Evolutionary conservation across 2,797 vertebrate genomes (phyloP).

Genomic region (Mallotus villosus): DNA sequence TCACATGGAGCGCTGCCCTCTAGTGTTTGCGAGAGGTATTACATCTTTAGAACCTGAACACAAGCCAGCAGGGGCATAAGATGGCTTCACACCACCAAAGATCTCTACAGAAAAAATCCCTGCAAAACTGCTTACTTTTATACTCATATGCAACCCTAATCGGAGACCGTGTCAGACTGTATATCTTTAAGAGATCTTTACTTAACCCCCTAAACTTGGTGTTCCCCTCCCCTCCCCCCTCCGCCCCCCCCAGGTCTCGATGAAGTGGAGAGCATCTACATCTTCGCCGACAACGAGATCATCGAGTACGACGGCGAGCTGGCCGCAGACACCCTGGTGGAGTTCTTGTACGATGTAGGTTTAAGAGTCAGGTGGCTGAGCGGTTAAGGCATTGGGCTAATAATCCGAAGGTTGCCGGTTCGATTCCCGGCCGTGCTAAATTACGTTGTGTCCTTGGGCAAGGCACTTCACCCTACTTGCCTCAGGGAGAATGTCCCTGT

Average conservation of each 20-base stretch:
- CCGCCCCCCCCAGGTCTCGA: slow-evolving; percentile 76
- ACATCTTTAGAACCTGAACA: not conserved
- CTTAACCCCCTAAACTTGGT: not conserved
- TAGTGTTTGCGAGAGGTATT: slow-evolving; percentile 35
- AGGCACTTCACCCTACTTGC: no score
- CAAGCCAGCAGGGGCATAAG: no score
- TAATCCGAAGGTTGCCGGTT: no score
- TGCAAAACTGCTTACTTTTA: no score
- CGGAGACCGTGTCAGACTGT: no score
- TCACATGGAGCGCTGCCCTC: slow-evolving; percentile 41
- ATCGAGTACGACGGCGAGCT: slow-evolving; percentile 91
- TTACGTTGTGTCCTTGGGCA: no score
- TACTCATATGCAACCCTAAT: no score
- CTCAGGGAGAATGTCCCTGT: no score
- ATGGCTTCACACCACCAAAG: not conserved
- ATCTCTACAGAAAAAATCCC: no score
- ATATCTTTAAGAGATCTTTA: not conserved
- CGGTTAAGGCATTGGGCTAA: no score
- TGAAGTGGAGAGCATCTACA: slow-evolving; percentile 89
- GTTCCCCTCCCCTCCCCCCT: not conserved
- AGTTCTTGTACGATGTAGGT: slow-evolving; percentile 91
- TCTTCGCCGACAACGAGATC: slow-evolving; percentile 88
- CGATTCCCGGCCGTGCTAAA: no score
- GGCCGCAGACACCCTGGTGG: slow-evolving; percentile 87
- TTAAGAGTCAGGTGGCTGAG: no score